Evolutionary conservation across 2,797 vertebrate genomes (phyloP).

Genomic region (Chaetodon trifasciatus): DNA sequence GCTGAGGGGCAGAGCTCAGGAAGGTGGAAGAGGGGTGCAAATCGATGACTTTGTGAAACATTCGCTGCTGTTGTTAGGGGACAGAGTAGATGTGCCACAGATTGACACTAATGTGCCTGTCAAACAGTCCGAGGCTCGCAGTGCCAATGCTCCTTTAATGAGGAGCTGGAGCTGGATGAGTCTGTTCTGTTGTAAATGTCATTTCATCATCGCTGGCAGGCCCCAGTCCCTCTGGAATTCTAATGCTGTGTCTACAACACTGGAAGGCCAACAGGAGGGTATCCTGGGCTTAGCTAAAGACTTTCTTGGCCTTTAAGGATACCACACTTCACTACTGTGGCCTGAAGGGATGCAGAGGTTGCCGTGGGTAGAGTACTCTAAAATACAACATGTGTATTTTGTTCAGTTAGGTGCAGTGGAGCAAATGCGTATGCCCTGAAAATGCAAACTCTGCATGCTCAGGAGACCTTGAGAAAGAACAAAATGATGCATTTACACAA

Average conservation of each 20-base stretch:
- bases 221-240: slow-evolving; percentile 49
- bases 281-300: slow-evolving; percentile 38
- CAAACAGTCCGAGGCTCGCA: slow-evolving; percentile 29
- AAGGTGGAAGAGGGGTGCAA: slow-evolving; percentile 36
- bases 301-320: slow-evolving; percentile 45
- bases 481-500: not conserved
- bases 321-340: slow-evolving; percentile 32
- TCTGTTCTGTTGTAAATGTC: slow-evolving; percentile 70
- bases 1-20: slow-evolving; percentile 28
- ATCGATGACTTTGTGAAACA: slow-evolving; percentile 44
- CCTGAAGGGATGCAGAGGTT: slow-evolving; percentile 42
- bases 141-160: slow-evolving; percentile 51
- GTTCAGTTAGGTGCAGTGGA: slow-evolving; percentile 19
- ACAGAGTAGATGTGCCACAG: slow-evolving; percentile 27
- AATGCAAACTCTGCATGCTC: not conserved
- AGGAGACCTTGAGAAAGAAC: not conserved
- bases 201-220: slow-evolving; percentile 59
- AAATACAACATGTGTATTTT: slow-evolving; percentile 13
- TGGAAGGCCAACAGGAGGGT: slow-evolving; percentile 34
- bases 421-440: not conserved
- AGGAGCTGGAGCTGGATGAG: slow-evolving; percentile 58
- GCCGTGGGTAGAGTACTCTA: slow-evolving; percentile 15
- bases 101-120: slow-evolving; percentile 50
- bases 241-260: slow-evolving; percentile 37
- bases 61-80: slow-evolving; percentile 1